Percentiles rank a stretch among this genome's conserved stretches.
These are phyloP conservation scores for Spea hammondii DNA, from an alignment of 2,797 vertebrate genomes.

Conservation along the genomic window DNA sequence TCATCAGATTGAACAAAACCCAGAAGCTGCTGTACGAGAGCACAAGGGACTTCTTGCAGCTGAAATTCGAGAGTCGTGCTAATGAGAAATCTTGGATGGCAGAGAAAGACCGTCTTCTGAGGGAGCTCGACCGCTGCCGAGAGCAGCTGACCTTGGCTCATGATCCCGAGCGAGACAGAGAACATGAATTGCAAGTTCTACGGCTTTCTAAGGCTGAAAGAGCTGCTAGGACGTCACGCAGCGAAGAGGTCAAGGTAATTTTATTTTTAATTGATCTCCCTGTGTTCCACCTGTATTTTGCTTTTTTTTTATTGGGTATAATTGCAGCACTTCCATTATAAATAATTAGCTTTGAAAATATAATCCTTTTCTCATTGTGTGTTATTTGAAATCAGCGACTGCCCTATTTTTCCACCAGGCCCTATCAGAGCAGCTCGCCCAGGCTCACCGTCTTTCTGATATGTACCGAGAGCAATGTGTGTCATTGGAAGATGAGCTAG, in stretches of 20 bases:
- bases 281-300: neutral
- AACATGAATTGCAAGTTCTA: conserved; percentile 30
- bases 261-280: neutral
- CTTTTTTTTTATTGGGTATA: neutral
- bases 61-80: conserved; percentile 80
- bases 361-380: too few relatives aligned
- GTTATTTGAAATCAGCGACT: too few relatives aligned
- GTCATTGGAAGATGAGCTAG: conserved; percentile 82
- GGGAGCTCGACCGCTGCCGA: conserved; percentile 72
- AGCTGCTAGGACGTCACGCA: conserved; percentile 63
- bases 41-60: conserved; percentile 87
- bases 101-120: conserved; percentile 86
- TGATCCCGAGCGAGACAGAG: conserved; percentile 34
- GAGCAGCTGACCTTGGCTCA: conserved; percentile 61
- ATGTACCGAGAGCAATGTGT: conserved; percentile 95
- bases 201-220: conserved; percentile 51
- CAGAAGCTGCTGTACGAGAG: conserved; percentile 88
- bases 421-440: conserved; percentile 81
- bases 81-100: conserved; percentile 90
- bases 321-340: too few relatives aligned
- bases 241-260: conserved; percentile 79
- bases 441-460: conserved; percentile 80
- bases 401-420: conserved; percentile 60
- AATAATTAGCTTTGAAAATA: too few relatives aligned
- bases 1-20: conserved; percentile 77